phyloP scores from a whole-genome alignment of 2,797 vertebrate genomes.

The Enoplosus armatus region DNA sequence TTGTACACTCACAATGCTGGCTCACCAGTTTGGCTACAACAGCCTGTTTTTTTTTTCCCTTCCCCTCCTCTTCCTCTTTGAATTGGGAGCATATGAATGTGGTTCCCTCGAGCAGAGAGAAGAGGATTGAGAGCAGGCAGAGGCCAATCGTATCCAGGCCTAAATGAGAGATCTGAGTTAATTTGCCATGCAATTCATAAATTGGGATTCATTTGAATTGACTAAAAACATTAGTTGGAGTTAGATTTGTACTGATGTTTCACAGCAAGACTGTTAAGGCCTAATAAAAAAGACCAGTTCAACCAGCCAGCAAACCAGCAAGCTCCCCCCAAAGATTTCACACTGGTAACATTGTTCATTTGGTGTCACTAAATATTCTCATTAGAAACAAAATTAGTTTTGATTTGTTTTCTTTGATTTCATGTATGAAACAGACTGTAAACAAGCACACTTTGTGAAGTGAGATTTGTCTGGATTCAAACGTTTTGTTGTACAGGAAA shows the following conservation, averaged over 20 bases:
- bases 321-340: conserved; percentile 7
- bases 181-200: conserved; percentile 76
- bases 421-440: conserved; percentile 13
- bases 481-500: conserved; percentile 17
- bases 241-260: conserved; percentile 58
- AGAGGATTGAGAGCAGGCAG: conserved; percentile 70
- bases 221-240: conserved; percentile 64
- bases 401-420: conserved; percentile 53
- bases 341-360: conserved; percentile 32
- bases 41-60: conserved; percentile 49
- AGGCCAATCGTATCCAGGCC: conserved; percentile 65
- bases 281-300: conserved; percentile 10
- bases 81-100: conserved; percentile 67
- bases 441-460: conserved; percentile 10
- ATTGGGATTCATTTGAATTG: conserved; percentile 70
- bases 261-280: not conserved
- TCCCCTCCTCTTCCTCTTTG: conserved; percentile 55
- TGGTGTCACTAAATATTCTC: conserved; percentile 45
- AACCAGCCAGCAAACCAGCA: conserved; percentile 15
- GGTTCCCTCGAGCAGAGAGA: conserved; percentile 56
- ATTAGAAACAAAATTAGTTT: conserved; percentile 50
- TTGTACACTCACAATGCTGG: conserved; percentile 83
- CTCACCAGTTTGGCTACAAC: conserved; percentile 81
- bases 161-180: conserved; percentile 75
- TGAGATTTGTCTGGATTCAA: conserved; percentile 15